Base-by-base conservation (phyloP, 2,888 invertebrate genomes). In the Noctua fimbriata region DNA sequence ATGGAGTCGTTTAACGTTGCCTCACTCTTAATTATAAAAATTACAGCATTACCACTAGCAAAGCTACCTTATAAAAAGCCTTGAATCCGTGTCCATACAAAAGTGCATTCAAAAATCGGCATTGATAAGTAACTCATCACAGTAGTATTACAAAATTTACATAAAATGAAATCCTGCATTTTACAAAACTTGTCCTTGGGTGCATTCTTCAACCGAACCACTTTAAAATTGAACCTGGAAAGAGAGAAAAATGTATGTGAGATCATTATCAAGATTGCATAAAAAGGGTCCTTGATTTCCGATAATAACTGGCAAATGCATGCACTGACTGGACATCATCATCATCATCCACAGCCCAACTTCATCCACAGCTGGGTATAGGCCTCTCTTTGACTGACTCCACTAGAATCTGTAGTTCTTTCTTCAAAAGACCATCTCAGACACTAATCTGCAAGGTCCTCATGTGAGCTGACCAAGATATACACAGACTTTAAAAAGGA, bases 201-300 rank as follows among this genome's bases (percentile, higher is more conserved):
- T 81, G 83, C 84, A 87, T 84, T 91, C 89, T 90, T 88, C 88
- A 74, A 83, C 78, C 67, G 87, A 89, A 89, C 84, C 83, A 74
- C 77, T 85, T 80, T 88, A 88, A 87, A 93, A 93, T 94, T 94
- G 90, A 72, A 88, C 88, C 86, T 86, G 86, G 0, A 88, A 86
- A 24, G 24, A 74, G 10, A 71, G 6, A 71, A 71, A 73, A 24
- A 0, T 7, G 0, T n/a, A 7, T 2, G 16, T 32, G 7, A 70
- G 52, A 41, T n/a, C 24, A 66, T 41, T 41, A 14, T 14, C 65
- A 24, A 66, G 1, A 7, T 14, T 63, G 18, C 32, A 60, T 60
- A 0, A 2, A 28, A 14, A 58, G 16, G n/a, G 2, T 55, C 24
- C 55, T 55, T 55, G 24, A 9, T 55, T 24, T 55, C 52, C 9